Percentiles rank a stretch among this genome's conserved stretches.
phyloP scores from a whole-genome alignment of 2,888 invertebrate species.

The Ophion obscuratus region DNA sequence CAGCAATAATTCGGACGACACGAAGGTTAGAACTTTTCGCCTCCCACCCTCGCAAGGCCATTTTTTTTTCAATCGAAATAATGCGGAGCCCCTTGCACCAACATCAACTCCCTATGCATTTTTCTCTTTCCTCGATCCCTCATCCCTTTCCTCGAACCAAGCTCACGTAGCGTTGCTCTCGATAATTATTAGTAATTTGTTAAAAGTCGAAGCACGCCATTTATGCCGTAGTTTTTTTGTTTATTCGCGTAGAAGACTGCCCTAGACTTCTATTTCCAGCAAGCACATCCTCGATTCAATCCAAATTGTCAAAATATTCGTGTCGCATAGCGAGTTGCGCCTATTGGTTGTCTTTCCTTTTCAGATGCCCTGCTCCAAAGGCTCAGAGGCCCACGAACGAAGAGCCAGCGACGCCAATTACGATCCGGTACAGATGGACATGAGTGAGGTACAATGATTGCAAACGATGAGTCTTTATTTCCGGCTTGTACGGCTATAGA shows the following conservation, averaged over 20 bases:
- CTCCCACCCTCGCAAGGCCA: not conserved
- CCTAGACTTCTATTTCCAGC: not conserved
- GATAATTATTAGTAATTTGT: not conserved
- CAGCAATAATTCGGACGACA: slow-evolving; percentile 81
- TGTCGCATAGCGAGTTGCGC: not conserved
- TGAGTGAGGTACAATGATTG: slow-evolving; percentile 88
- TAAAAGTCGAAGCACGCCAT: not conserved
- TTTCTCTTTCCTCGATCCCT: not conserved
- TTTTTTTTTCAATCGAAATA: slow-evolving; percentile 22
- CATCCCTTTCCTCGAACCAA: not conserved
- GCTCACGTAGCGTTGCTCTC: not conserved
- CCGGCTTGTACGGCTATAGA: not conserved
- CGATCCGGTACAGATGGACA: slow-evolving; percentile 91
- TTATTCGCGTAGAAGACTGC: not conserved
- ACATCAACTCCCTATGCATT: not conserved
- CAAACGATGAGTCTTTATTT: slow-evolving; percentile 65
- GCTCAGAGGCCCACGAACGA: slow-evolving; percentile 70
- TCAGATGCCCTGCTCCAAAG: slow-evolving; percentile 73
- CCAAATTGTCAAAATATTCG: not conserved
- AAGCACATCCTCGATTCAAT: not conserved
- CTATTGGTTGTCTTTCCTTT: slow-evolving; percentile 14
- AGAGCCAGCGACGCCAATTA: slow-evolving; percentile 89
- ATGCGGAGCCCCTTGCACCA: slow-evolving; percentile 37
- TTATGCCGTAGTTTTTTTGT: not conserved
- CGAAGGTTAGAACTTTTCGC: slow-evolving; percentile 75